Evolutionary conservation across 1,140 invertebrate genomes (phyloP), one percentile per base, ranked within the genome.

Genomic region (Agrypnia vestita): DNA sequence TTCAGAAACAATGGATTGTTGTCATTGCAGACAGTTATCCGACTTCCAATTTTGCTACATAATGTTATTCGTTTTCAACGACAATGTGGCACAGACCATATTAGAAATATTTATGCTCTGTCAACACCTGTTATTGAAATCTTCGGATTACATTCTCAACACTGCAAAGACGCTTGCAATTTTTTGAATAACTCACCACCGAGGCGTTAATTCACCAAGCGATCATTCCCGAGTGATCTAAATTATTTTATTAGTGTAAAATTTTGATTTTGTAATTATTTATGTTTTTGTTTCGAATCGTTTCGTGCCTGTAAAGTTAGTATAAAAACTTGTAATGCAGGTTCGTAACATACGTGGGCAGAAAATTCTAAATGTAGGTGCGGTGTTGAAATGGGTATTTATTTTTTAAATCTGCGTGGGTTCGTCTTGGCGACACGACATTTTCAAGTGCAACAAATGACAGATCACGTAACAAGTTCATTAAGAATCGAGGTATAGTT

Each of bases 71-170:
- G 25, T 35, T 35, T 35, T 35, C 1, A n/a, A 49, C 62, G 43
- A 71, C 67, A 71, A 71, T 49, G 67, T 71, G 19, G 67, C 67
- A 19, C 67, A 47, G 19, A 10, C 46, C 67, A 12, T 51, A 51
- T 49, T 71, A 47, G 46, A 71, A 71, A 71, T 71, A 53, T 71
- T 71, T 47, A 71, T 51, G 67, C 67, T 51, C 19, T 13, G 67
- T 25, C 12, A 6, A 35, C 25, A 56, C 53, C 53, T 56, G 53
- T 56, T 56, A 17, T 56, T 56, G n/a, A 56, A 56, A 56, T 56
- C 53, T 17, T 35, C 25, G 6, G 25, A 35, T 35, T 17, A 13
- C 53, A 8, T 15, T 56, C 17, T 13, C 10, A n/a, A 56, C 53
- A 56, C 53, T 56, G 53, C 21, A 21, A 21, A 62, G 25, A 4